Evolutionary conservation across 2,797 vertebrate species (phyloP), one percentile per base, ranked within the genome.

Genomic region (Novumbra hubbsi): DNA sequence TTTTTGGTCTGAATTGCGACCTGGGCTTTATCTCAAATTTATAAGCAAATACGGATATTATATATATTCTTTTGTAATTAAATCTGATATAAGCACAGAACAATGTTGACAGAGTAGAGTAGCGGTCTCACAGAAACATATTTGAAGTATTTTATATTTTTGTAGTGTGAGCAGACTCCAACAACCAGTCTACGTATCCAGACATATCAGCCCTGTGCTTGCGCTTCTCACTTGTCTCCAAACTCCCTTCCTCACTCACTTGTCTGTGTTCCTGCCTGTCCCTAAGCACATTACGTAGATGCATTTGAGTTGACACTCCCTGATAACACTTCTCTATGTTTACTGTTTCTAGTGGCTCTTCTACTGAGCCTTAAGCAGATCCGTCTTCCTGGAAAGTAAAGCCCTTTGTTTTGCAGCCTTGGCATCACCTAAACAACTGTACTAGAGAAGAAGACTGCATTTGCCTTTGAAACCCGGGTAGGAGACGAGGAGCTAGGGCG

Each of bases 401-500:
- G 27, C 21, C 16, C 60, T 63, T 14, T 63, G 65, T 45, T 7
- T 12, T 38, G 19, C 17, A 15, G 32, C 32, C 28, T 21, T 67
- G 65, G 32, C 64, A 67, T 38, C 32, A 41, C n/a, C 64, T n/a
- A n/a, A 16, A 34, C 8, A n/a, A 41, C 16, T 41, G 64, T 28
- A 62, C 60, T 16, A 12, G 30, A 30, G 24, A 16, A 24, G 27
- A 5, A 17, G 30, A 50, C 17, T 0, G 8, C 17, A 28, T 63
- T 38, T n/a, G 32, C 15, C 8, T 15, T 57, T 17, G 32, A 65
- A 48, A 73, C 68, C 55, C 38, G 73, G 70, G 4, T 52, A 64
- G 7, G 48, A 75, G 69, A 60, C 12, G 19, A 69, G 41, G 17
- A 67, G 16, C 34, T 55, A 41, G 72, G 79, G 81, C 68, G 75